Percentiles rank a stretch among this genome's conserved stretches.
phyloP scores from a whole-genome alignment of 2,888 invertebrate species.

The Lasioglossum zephyrum region DNA sequence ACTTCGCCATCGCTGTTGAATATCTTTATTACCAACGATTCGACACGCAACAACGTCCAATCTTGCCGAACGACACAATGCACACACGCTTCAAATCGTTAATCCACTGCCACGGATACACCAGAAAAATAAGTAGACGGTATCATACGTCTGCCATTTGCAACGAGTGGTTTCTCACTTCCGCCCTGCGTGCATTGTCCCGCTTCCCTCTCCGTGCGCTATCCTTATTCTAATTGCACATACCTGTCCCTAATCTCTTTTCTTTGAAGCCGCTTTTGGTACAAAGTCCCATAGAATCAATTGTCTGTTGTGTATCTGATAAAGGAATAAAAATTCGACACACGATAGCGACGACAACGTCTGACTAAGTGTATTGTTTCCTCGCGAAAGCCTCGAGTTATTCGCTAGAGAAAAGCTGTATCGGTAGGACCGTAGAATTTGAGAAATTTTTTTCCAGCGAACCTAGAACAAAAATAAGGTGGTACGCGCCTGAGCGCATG shows the following conservation, averaged over 20 bases:
- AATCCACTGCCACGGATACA: conserved; percentile 56
- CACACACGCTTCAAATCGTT: conserved; percentile 39
- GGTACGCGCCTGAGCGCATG: neutral
- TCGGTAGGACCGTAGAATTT: neutral
- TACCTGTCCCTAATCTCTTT: conserved; percentile 42
- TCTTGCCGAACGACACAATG: conserved; percentile 21
- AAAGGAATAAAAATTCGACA: conserved; percentile 1
- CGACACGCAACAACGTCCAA: conserved; percentile 19
- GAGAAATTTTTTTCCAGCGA: neutral
- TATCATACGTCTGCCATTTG: conserved; percentile 76
- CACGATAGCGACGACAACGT: neutral
- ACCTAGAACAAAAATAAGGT: conserved; percentile 14
- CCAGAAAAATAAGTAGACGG: conserved; percentile 63
- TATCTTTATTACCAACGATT: conserved; percentile 28
- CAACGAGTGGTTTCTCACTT: conserved; percentile 75
- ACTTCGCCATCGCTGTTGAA: conserved; percentile 89
- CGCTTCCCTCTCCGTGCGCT: conserved; percentile 57
- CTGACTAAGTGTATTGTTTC: conserved; percentile 15
- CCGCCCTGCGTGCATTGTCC: conserved; percentile 73
- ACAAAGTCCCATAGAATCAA: neutral
- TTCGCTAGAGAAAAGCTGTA: neutral
- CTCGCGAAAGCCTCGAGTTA: neutral
- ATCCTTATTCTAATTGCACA: conserved; percentile 57
- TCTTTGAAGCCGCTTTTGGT: conserved; percentile 3
- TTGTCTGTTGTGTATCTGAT: neutral